Evolutionary conservation across 2,113 vertebrate genomes (phyloP).

Genomic region (Pelecanus crispus): DNA sequence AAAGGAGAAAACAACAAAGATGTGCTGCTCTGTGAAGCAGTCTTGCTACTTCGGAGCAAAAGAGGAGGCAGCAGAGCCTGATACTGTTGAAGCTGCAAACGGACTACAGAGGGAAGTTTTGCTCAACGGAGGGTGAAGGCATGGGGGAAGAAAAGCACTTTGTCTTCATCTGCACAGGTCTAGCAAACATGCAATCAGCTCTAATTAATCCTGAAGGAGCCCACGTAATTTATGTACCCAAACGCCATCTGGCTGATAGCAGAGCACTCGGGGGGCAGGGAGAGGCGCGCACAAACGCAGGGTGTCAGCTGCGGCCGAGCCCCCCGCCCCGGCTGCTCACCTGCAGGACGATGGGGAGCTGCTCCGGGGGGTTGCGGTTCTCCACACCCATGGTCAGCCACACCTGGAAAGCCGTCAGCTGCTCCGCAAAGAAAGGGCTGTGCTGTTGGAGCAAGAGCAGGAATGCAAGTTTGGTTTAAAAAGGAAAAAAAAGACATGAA

Average conservation of each 20-base stretch:
- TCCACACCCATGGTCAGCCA: constrained; percentile 98
- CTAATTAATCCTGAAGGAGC: not conserved
- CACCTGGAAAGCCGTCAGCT: constrained; percentile 96
- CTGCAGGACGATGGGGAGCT: constrained; percentile 96
- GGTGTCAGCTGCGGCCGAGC: not conserved
- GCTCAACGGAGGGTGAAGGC: not conserved
- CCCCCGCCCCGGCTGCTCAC: constrained; percentile 52
- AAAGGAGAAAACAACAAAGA: not conserved
- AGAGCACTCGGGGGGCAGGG: not conserved
- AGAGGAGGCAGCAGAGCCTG: not conserved
- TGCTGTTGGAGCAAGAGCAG: constrained; percentile 73
- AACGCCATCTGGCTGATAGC: not conserved
- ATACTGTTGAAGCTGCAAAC: not conserved
- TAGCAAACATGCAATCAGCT: not conserved
- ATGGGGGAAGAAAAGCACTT: not conserved
- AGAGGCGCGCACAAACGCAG: not conserved
- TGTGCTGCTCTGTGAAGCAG: not conserved
- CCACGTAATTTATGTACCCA: not conserved
- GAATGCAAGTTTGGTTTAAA: not conserved
- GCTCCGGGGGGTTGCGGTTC: constrained; percentile 95
- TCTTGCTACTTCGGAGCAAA: not conserved
- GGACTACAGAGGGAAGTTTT: not conserved
- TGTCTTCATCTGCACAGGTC: not conserved
- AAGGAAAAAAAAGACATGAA: not conserved
- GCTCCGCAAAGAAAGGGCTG: constrained; percentile 96